Evolutionary conservation across 2,113 vertebrate species (phyloP), one percentile per base, ranked within the genome.

Genomic region (Cichladusa arquata): DNA sequence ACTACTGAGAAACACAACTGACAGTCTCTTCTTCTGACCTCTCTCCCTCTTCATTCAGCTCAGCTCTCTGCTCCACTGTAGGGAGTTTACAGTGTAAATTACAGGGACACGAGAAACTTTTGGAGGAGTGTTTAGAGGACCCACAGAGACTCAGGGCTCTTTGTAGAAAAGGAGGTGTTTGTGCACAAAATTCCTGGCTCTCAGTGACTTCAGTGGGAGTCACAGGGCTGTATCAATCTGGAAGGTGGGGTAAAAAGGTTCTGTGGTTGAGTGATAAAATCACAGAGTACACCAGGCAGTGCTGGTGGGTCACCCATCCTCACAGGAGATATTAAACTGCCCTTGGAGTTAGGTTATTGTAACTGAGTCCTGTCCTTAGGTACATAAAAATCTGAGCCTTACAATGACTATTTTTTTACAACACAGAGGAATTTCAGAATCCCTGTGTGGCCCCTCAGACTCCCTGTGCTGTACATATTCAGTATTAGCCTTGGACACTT

Each of bases 281-380:
- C 57, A 18, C 53, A 8, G 38, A 42, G 13, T 56, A 36, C 11
- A 61, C 6, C 4, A 50, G 29, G 18, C 1, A 6, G 8, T 66
- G 36, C 28, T 61, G 15, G 56, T 51, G 58, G 28, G 9, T 78
- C n/a, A 47, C 11, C 3, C 24, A 40, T 24, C 36, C 42, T 83
- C 45, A 31, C 11, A 71, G 20, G 3, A 69, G 24, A 50, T 48
- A 26, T 18, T 62, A 66, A 73, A 50, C 25, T 90, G 38, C 11
- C 8, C 12, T 33, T 61, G 11, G 7, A 25, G 5, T 70, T 54
- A 57, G 47, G 9, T 57, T 7, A 6, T 58, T 81, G 11, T 14
- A 87, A 10, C 25, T 17, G 9, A 19, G 22, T 66, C 24, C 54
- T 83, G 23, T 40, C 38, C 20, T 70, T 20, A n/a, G 0, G 0